Percentiles rank a stretch among this genome's conserved stretches.
These are phyloP conservation scores for Acanthosepion pharaonis DNA, from an alignment of 2,888 invertebrate species.

Conservation along the genomic window DNA sequence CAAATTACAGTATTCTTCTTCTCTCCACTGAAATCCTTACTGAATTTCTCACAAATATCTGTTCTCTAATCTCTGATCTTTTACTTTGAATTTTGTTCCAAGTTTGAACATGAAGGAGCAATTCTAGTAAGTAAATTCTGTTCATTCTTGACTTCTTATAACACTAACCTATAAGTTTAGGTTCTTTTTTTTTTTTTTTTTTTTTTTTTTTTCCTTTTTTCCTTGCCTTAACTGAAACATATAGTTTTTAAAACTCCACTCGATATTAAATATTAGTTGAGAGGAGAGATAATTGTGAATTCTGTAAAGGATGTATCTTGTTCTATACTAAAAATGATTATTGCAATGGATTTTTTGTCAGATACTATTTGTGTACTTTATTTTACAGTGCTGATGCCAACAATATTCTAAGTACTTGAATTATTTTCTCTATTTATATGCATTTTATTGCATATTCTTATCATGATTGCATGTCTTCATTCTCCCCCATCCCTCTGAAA, in stretches of 20 bases:
- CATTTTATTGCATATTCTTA: background rate
- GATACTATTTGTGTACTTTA: background rate
- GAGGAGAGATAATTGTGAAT: background rate
- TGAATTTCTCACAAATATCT: background rate
- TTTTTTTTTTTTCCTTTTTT: background rate
- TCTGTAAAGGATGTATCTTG: background rate
- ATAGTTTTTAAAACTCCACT: background rate
- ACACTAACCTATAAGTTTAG: background rate
- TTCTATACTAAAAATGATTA: background rate
- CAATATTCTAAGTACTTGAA: background rate
- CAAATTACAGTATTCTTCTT: background rate
- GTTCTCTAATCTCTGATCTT: background rate
- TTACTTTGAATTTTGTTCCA: slow-evolving; percentile 21
- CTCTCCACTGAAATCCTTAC: background rate
- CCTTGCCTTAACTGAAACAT: background rate
- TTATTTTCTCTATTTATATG: background rate
- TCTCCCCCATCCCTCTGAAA: background rate
- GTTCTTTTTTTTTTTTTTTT: too few species aligned
- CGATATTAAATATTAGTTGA: background rate
- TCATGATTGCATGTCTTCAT: background rate
- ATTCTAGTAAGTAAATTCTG: background rate
- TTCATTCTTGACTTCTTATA: slow-evolving; percentile 15
- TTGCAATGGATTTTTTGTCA: slow-evolving; percentile 2
- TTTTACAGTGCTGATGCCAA: background rate
- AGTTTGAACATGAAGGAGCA: slow-evolving; percentile 20